Evolutionary conservation across 2,797 vertebrate genomes (phyloP).

Genomic region (Halcyon leucocephala): DNA sequence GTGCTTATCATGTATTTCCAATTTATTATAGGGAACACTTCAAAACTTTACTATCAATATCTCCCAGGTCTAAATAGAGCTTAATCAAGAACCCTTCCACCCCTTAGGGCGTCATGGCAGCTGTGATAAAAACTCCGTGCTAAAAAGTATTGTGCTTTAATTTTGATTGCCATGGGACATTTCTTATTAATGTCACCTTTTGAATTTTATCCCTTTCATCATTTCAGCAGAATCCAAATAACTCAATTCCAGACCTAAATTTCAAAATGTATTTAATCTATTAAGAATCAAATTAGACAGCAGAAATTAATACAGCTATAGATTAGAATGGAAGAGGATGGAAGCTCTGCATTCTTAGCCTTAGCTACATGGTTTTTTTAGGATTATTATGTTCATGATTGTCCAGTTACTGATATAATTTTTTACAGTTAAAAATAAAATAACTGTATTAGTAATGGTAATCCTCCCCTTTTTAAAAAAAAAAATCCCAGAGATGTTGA

Average conservation of each 20-base stretch:
- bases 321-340: not conserved
- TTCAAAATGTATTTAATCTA: not conserved
- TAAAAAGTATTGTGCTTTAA: not conserved
- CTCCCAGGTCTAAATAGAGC: not conserved
- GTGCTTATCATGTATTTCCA: not conserved
- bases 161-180: not conserved
- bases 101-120: not conserved
- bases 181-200: not conserved
- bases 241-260: not conserved
- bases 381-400: not conserved
- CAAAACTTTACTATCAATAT: not conserved
- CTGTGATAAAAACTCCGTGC: not conserved
- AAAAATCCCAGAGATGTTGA: not conserved
- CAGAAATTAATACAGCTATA: not conserved
- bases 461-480: rapidly evolving
- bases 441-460: not conserved
- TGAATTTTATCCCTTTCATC: not conserved
- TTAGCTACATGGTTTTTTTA: not conserved
- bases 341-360: not conserved
- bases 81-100: not conserved
- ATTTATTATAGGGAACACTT: not conserved
- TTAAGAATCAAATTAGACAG: not conserved
- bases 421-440: not conserved
- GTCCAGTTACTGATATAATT: not conserved
- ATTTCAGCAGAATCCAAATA: not conserved